Evolutionary conservation across 2,113 vertebrate species (phyloP), one percentile per base, ranked within the genome.

Genomic region (Anolis sagrei): DNA sequence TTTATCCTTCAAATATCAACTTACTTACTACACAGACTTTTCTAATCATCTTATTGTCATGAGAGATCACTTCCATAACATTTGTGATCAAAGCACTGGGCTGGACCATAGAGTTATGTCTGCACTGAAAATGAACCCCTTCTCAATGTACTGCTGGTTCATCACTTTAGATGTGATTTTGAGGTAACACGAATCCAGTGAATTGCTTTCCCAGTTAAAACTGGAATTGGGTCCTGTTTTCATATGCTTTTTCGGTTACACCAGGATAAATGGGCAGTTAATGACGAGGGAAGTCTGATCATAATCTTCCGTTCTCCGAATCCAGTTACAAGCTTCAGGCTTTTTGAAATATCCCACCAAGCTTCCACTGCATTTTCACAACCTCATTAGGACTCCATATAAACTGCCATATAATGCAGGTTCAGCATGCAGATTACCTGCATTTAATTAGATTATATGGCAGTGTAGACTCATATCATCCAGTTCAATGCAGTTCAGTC

Each of bases 11-110:
- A 76, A 84, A 88, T 80, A 85, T 7, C 36, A 85, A 68, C 23
- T 68, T 66, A 85, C 76, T 61, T 85, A 89, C 84, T 73, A 79
- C 10, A 90, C 27, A 89, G 76, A 77, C 90, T 0, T 32, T 82
- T 93, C 70, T 88, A 92, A 95, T 92, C 83, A 93, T 61, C 79
- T 89, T 90, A 92, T 91, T 89, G 87, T 89, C 89, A 85, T 81
- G 80, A 86, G n/a, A 48, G n/a, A 89, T 93, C 88, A 89, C 83
- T 87, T 80, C 76, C 74, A 0, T 87, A 77, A 79, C 2, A 89
- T 90, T 81, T 88, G 25, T 85, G 90, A 94, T 94, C 90, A 94
- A 94, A 94, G 91, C 80, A 81, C 74, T 87, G 7, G 21, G 54
- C 81, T 87, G 48, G 64, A 87, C 39, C 91, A 70, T 29, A 73